Base-by-base conservation (phyloP, 2,113 vertebrate genomes). In the Sciurus niger region DNA sequence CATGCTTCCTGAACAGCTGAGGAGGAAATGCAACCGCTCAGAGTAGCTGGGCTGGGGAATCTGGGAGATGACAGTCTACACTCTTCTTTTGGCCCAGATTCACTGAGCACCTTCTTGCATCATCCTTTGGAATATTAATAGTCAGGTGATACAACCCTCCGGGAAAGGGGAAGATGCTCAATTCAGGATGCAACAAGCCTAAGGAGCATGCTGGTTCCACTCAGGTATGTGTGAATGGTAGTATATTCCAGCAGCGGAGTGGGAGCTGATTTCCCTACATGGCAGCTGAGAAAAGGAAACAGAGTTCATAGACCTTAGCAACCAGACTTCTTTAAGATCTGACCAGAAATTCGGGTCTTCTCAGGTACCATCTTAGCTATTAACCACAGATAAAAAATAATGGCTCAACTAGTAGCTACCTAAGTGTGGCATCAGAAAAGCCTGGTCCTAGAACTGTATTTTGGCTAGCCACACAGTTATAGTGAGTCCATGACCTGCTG, bases 291-390 rank as follows among this genome's bases (percentile, higher is more conserved):
- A 55, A 43, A 92, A 65, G 1, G 6, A 13, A 3, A 73, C 10
- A 22, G 3, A 84, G n/a, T 37, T 30, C 30, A 22, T 0, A 0
- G 74, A 43, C 12, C 16, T 1, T n/a, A 6, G 34, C 8, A 2
- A 28, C 74, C 48, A 90, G 32, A 55, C 79, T 73, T 79, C 53
- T 92, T n/a, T 76, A 78, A 34, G 18, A 84, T 14, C 37, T 65
- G 46, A 34, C 10, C 63, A 22, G n/a, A 37, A n/a, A 32, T 58
- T 74, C 30, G 13, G 30, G 12, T 96, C 74, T 93, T 93, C 53
- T 79, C 43, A 55, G 3, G 73, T 86, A 88, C 1, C 3, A 89
- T 40, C 37, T 74, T 34, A 18, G 10, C 65, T 58, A 25, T 74
- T 85, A 18, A 55, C 51, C 46, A 51, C 67, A 87, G 55, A 77